Evolutionary conservation across 2,113 vertebrate species (phyloP).

Genomic region (Elephas maximus): DNA sequence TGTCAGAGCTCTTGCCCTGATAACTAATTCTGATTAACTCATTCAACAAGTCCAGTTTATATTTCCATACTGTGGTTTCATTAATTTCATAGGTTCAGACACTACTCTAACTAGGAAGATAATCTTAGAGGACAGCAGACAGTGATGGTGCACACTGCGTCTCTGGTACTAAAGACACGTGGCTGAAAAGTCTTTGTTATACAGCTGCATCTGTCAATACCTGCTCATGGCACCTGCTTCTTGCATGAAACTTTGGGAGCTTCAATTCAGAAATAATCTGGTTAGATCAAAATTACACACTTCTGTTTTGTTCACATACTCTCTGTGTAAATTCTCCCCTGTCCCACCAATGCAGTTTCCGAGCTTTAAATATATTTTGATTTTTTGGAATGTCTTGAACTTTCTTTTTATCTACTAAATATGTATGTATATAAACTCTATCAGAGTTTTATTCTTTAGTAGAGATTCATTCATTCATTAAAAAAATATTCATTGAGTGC

Average conservation of each 20-base stretch:
- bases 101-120: not conserved
- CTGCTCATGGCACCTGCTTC: not conserved
- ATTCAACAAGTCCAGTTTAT: not conserved
- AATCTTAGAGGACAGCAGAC: not conserved
- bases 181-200: not conserved
- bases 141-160: not conserved
- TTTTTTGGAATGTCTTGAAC: not conserved
- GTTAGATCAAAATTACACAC: not conserved
- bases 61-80: not conserved
- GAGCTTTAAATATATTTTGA: not conserved
- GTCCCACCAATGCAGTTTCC: not conserved
- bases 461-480: not conserved
- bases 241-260: not conserved
- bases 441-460: not conserved
- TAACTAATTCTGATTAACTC: slow-evolving; percentile 48
- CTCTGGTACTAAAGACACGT: not conserved
- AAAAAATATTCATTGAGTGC: not conserved
- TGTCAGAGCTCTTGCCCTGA: not conserved
- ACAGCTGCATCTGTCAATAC: not conserved
- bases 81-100: not conserved
- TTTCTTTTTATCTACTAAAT: slow-evolving; percentile 30
- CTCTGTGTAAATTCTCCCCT: not conserved
- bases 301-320: not conserved
- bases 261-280: not conserved
- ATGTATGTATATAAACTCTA: not conserved